Base-by-base conservation (phyloP, 2,888 invertebrate genomes). In the Hypselothyrea guttata region DNA sequence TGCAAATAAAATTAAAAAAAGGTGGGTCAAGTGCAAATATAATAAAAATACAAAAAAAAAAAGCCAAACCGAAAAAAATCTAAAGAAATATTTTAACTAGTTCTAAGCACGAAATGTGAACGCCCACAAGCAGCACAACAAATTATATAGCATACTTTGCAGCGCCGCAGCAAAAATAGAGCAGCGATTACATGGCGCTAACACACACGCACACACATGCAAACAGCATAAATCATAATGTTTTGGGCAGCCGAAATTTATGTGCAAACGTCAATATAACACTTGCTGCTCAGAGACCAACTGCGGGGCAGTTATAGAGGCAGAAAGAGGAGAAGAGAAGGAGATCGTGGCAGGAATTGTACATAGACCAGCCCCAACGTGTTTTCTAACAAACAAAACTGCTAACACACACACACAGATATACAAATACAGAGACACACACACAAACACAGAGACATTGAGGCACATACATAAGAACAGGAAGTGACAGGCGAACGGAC, bases 11-110 rank as follows among this genome's bases (percentile, higher is more conserved):
- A 48, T 41, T 54, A 15, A 22, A 42, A 38, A 37, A 84, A 88
- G 87, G 87, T 88, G 87, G 87, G 88, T 87, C 88, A 88, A 88
- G 88, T 87, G 87, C 78, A 86, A 77, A 76, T 47, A 31, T 7
- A 1, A 34, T 34, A 52, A 82, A 68, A 71, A 46, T 15, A 7
- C 28, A 49, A 45, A 45, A 13, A 12, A 34, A 16, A 28, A 37
- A 35, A 38, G 38, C n/a, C 3, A 41, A 42, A 11, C 13, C 4
- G 8, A 27, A 37, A 37, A 22, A 18, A 12, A 37, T 22, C n/a
- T 31, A 28, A 13, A 40, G 30, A 41, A 46, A 45, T 11, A 16
- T 40, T 75, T 81, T 82, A 68, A 82, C 77, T 82, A 78, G 72
- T 81, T 77, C 59, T 74, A 52, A 71, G 72, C 85, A 83, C 83